A percentile compares a stretch with the other conserved stretches of the same genome.
These are phyloP conservation scores for Dipodomys ordii DNA, from an alignment of 2,113 vertebrate species.

Conservation along the genomic window DNA sequence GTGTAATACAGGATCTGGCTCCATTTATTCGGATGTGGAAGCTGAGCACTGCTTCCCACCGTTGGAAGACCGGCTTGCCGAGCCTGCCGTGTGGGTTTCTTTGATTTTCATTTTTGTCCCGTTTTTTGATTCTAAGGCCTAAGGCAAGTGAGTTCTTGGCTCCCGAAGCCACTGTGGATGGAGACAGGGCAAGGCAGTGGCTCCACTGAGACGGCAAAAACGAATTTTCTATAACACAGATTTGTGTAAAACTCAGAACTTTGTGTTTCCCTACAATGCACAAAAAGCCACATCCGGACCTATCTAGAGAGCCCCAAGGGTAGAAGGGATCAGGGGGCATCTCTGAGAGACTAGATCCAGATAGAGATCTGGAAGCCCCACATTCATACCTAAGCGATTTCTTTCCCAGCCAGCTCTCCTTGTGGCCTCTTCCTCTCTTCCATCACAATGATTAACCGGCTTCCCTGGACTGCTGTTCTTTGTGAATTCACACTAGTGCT, in stretches of 20 bases:
- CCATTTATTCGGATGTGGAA: background rate
- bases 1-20: constrained; percentile 12
- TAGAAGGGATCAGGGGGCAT: rapidly evolving
- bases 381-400: background rate
- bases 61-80: background rate
- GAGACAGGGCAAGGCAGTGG: too few species aligned
- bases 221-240: background rate
- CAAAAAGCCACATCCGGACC: too few species aligned
- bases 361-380: rapidly evolving
- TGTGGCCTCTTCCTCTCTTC: background rate
- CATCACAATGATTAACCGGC: rapidly evolving
- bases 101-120: background rate
- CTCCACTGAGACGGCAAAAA: background rate
- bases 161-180: background rate
- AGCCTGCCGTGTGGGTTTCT: background rate
- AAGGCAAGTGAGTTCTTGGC: background rate
- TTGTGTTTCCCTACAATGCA: background rate
- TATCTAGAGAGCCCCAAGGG: too few species aligned
- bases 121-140: background rate
- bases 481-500: background rate
- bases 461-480: background rate
- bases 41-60: background rate
- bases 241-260: background rate
- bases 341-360: background rate
- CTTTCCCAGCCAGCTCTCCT: background rate